These are phyloP conservation scores for Neria commutata DNA, from an alignment of 2,888 invertebrate genomes.

Conservation along the genomic window DNA sequence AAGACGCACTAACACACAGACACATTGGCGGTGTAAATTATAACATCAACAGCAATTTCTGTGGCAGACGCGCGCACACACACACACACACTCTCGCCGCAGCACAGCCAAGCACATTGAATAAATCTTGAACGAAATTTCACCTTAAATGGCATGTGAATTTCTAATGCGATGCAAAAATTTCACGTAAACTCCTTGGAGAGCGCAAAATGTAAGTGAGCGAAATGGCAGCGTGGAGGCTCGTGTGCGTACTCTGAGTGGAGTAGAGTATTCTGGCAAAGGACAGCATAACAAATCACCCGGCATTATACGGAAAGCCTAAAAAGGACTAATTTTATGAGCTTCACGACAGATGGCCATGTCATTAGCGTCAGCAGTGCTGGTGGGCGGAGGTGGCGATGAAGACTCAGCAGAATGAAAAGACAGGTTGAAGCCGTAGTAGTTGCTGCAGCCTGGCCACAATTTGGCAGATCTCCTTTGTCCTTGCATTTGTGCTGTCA, in stretches of 20 bases:
- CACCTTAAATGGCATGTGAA: constrained; percentile 46
- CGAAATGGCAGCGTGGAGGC: neutral
- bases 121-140: constrained; percentile 48
- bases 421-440: too few relatives aligned
- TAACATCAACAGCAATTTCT: constrained; percentile 37
- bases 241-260: neutral
- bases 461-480: too few relatives aligned
- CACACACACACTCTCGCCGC: neutral
- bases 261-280: constrained; percentile 7
- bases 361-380: constrained; percentile 36
- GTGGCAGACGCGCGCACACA: neutral
- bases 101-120: constrained; percentile 33
- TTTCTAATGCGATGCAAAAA: constrained; percentile 40
- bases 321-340: constrained; percentile 44
- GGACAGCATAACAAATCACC: constrained; percentile 44
- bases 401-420: too few relatives aligned
- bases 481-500: too few relatives aligned
- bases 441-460: neutral
- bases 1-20: too few relatives aligned
- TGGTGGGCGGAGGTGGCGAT: too few relatives aligned
- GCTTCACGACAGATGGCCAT: constrained; percentile 44
- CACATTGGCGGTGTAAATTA: constrained; percentile 34
- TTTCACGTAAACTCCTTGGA: constrained; percentile 42
- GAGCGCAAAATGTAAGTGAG: neutral
- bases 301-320: constrained; percentile 36